Conservation (phyloP, 2,797 vertebrate genomes). For the Rallus crepitans region DNA sequence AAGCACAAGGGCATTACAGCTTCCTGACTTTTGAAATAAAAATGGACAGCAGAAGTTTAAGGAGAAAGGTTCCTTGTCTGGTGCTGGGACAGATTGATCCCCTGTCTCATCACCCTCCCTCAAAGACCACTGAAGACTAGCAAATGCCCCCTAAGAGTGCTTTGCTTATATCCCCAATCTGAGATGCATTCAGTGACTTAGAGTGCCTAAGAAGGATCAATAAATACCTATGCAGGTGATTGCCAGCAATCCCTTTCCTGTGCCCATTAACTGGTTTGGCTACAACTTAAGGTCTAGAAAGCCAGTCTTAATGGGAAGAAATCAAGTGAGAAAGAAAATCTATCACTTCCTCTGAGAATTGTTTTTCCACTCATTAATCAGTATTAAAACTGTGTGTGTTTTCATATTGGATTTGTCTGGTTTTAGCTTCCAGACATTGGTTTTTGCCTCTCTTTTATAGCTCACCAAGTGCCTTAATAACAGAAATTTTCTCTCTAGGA, state of each 20-base stretch:
- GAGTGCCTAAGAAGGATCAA: not conserved
- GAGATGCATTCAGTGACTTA: not conserved
- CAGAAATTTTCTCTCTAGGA: slow-evolving; percentile 19
- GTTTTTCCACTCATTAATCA: slow-evolving; percentile 19
- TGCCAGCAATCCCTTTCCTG: not conserved
- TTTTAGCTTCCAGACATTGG: not conserved
- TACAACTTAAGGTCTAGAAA: not conserved
- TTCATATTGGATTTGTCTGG: slow-evolving; percentile 25
- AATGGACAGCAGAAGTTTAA: not conserved
- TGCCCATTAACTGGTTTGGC: not conserved
- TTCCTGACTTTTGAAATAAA: not conserved
- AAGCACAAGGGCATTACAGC: not conserved
- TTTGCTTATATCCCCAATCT: not conserved
- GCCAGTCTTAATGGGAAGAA: not conserved
- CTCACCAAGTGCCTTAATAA: not conserved
- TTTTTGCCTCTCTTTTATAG: not conserved
- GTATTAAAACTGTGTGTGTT: not conserved
- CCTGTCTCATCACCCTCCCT: rapidly evolving
- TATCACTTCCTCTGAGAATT: not conserved
- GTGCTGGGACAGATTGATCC: not conserved
- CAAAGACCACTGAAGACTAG: not conserved
- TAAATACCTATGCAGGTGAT: not conserved
- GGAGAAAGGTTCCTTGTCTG: not conserved
- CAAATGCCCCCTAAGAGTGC: not conserved
- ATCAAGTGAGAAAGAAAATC: slow-evolving; percentile 5